A percentile compares a stretch with the other conserved stretches of the same genome.
These are phyloP conservation scores for Prolemur simus DNA, from an alignment of 2,113 vertebrate genomes.

Conservation along the genomic window DNA sequence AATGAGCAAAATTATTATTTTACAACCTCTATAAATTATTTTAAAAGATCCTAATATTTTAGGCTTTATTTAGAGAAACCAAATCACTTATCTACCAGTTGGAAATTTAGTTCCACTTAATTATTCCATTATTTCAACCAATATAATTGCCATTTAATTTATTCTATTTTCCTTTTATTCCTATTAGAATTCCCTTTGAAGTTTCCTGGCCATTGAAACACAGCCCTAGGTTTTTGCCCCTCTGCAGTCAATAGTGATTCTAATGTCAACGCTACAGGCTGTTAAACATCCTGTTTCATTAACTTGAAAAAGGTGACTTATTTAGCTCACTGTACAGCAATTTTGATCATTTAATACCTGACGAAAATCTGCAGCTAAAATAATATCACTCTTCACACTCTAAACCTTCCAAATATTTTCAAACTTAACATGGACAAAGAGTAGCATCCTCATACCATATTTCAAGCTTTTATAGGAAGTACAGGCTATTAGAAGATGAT, in stretches of 20 bases:
- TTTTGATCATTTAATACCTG: background rate
- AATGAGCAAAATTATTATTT: background rate
- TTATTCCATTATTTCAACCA: constrained; percentile 1
- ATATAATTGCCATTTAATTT: background rate
- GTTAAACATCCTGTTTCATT: background rate
- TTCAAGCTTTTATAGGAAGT: background rate
- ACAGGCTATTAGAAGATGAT: background rate
- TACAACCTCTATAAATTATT: background rate
- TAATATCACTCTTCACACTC: background rate
- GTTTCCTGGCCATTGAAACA: background rate
- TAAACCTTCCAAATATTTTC: background rate
- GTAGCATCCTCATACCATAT: background rate
- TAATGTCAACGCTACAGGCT: background rate
- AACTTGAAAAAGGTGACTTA: background rate
- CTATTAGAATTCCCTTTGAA: background rate
- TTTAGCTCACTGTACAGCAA: background rate
- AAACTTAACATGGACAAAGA: background rate
- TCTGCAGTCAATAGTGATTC: background rate
- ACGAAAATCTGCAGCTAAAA: background rate
- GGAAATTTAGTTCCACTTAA: background rate
- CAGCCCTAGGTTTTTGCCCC: background rate
- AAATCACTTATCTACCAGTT: background rate
- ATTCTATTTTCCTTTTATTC: background rate
- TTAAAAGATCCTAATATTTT: background rate
- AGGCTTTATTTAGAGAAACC: background rate